phyloP scores from a whole-genome alignment of 2,888 invertebrate species.

The Cataglyphis livida region DNA sequence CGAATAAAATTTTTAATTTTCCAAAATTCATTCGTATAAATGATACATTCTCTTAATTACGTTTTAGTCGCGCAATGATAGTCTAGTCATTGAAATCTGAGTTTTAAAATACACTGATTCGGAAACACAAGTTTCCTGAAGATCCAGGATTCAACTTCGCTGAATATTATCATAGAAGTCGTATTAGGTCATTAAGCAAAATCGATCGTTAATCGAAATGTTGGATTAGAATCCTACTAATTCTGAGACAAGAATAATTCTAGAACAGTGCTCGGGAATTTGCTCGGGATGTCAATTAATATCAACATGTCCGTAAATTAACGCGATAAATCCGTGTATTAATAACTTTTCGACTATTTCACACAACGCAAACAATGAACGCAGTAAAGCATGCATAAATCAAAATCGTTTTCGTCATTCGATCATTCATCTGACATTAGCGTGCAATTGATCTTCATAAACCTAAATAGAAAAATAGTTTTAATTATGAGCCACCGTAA shows the following conservation, averaged over 20 bases:
- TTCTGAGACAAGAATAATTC: background rate
- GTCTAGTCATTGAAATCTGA: background rate
- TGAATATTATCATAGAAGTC: background rate
- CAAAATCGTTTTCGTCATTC: background rate
- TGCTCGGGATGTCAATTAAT: constrained; percentile 12
- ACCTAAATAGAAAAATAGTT: background rate
- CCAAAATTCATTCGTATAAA: background rate
- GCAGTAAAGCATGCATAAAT: background rate
- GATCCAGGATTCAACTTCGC: constrained; percentile 7
- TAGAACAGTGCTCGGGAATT: background rate
- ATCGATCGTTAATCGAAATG: background rate
- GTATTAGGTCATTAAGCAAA: background rate
- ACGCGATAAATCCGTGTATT: background rate
- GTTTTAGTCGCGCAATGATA: background rate
- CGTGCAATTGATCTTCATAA: background rate
- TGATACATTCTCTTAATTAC: background rate
- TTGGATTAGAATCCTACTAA: background rate
- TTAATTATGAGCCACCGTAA: background rate
- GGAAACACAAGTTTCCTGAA: background rate
- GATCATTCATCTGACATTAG: background rate
- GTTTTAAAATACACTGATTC: background rate
- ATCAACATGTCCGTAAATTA: background rate
- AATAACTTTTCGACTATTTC: background rate
- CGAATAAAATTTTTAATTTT: constrained; percentile 18
- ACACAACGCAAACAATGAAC: background rate